Evolutionary conservation across 2,113 vertebrate species (phyloP).

Genomic region (Taurulus bubalis): DNA sequence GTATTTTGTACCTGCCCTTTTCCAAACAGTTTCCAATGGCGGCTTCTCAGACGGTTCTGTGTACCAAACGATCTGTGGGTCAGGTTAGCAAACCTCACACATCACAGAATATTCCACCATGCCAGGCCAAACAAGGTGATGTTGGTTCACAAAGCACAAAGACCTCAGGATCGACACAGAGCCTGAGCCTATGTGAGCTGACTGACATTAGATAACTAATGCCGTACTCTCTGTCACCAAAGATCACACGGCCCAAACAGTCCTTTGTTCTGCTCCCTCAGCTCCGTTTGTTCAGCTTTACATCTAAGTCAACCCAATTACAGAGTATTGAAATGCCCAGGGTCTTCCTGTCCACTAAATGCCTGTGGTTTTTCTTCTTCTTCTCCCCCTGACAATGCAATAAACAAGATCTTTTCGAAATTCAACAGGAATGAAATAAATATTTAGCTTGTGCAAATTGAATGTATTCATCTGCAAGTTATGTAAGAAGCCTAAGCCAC

Average conservation of each 20-base stretch:
- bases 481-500: not conserved
- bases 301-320: conserved; percentile 46
- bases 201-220: conserved; percentile 24
- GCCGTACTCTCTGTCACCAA: conserved; percentile 26
- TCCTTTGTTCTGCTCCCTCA: conserved; percentile 42
- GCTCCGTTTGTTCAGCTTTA: conserved; percentile 59
- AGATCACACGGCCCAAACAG: conserved; percentile 51
- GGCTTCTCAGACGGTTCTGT: not conserved
- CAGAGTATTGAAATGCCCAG: conserved; percentile 39
- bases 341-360: conserved; percentile 40
- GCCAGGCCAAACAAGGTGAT: not conserved
- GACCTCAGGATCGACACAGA: conserved; percentile 18
- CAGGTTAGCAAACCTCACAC: not conserved
- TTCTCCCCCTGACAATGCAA: conserved; percentile 23
- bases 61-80: not conserved
- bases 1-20: not conserved
- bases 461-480: conserved; percentile 10
- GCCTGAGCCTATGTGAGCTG: conserved; percentile 25
- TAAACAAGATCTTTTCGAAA: conserved; percentile 9
- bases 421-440: conserved; percentile 22
- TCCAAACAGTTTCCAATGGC: not conserved
- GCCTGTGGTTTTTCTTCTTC: conserved; percentile 5
- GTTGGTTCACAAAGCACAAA: conserved; percentile 26
- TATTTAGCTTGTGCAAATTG: not conserved
- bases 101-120: conserved; percentile 5